phyloP scores from a whole-genome alignment of 2,113 vertebrate genomes.

The Xerus inauris region DNA sequence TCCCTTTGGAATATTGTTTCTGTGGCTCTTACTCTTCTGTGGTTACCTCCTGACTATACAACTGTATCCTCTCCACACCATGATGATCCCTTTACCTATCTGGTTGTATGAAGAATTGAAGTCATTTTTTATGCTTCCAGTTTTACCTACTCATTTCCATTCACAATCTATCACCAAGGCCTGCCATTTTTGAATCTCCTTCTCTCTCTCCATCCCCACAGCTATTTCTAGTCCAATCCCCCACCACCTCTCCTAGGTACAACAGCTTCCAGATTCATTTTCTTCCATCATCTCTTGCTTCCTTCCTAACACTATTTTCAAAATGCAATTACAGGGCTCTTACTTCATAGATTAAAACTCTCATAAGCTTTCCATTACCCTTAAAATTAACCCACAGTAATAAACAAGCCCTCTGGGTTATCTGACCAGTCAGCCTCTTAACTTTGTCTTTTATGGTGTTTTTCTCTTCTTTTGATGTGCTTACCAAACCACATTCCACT shows the following conservation, averaged over 20 bases:
- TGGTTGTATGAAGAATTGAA: not conserved
- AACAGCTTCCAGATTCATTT: not conserved
- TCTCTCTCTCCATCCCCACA: not conserved
- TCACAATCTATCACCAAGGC: not conserved
- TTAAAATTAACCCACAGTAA: not conserved
- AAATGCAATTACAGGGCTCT: not conserved
- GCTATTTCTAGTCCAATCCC: not conserved
- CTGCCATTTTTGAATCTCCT: not conserved
- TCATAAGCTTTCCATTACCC: not conserved
- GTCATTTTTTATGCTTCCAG: not conserved
- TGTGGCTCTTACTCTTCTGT: not conserved
- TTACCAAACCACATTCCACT: not conserved
- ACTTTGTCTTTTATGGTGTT: accelerated
- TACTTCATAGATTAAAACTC: not conserved
- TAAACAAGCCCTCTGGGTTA: not conserved
- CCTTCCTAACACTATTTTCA: not conserved
- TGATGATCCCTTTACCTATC: not conserved
- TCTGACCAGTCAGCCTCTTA: not conserved
- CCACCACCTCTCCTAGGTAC: not conserved
- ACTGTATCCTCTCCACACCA: no score
- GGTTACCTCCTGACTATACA: not conserved
- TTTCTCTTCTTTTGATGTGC: accelerated
- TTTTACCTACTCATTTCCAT: not conserved
- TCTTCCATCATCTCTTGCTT: not conserved
- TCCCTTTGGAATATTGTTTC: not conserved